A percentile compares a stretch with the other conserved stretches of the same genome.
These are phyloP conservation scores for Melanotaenia pygmaea DNA, from an alignment of 2,797 vertebrate genomes.

Conservation along the genomic window DNA sequence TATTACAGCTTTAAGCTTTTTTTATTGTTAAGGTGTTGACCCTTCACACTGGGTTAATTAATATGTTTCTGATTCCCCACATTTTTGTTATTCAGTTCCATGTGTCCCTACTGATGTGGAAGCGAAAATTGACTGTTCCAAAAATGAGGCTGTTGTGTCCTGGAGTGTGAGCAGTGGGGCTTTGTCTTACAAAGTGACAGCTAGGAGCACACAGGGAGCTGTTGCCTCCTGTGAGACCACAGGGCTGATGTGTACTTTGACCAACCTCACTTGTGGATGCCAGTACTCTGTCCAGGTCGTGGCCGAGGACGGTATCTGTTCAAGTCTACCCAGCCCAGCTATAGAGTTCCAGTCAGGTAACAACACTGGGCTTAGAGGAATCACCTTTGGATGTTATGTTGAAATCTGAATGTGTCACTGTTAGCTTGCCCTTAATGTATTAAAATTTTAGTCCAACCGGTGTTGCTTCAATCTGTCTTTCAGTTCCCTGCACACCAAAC, in stretches of 20 bases:
- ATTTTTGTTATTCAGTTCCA: constrained; percentile 70
- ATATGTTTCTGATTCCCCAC: neutral
- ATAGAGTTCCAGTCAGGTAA: constrained; percentile 76
- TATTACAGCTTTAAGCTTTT: neutral
- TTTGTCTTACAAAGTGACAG: constrained; percentile 66
- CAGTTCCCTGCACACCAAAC: constrained; percentile 81
- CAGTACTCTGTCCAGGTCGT: constrained; percentile 75
- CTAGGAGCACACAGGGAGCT: constrained; percentile 42
- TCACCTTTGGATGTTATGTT: neutral
- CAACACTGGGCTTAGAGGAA: neutral
- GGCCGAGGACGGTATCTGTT: constrained; percentile 74
- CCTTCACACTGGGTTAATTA: neutral
- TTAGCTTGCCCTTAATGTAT: neutral
- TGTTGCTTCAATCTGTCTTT: constrained; percentile 15
- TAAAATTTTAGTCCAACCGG: neutral
- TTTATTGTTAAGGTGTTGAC: neutral
- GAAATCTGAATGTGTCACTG: neutral
- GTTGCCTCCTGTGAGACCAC: constrained; percentile 58
- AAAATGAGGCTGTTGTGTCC: constrained; percentile 68
- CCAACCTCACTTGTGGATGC: constrained; percentile 74
- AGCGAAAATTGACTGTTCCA: constrained; percentile 67
- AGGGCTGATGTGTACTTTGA: constrained; percentile 61
- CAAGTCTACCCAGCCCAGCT: constrained; percentile 77
- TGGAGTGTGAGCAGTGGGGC: constrained; percentile 79
- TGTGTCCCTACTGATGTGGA: constrained; percentile 78